A percentile compares a stretch with the other conserved stretches of the same genome.
Evolutionary conservation across 1,140 invertebrate genomes (phyloP).

Genomic region (Hyposmocoma kahamanoa): DNA sequence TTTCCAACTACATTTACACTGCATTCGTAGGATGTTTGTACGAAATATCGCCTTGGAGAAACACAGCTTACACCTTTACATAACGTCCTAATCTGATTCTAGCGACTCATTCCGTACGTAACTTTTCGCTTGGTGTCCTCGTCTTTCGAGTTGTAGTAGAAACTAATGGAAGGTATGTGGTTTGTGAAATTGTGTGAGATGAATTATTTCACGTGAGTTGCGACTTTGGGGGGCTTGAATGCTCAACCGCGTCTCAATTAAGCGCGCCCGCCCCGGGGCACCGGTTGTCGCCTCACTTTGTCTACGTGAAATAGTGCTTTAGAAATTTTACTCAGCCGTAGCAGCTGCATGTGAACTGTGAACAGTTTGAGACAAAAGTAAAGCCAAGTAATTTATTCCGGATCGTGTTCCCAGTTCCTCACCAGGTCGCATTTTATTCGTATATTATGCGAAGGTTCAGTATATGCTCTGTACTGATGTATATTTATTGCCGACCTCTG

Average conservation of each 20-base stretch:
- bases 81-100: constrained; percentile 41
- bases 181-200: constrained; percentile 19
- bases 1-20: constrained; percentile 42
- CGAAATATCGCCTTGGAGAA: constrained; percentile 44
- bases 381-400: constrained; percentile 33
- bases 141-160: constrained; percentile 12
- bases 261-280: constrained; percentile 21
- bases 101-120: constrained; percentile 28
- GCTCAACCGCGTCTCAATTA: constrained; percentile 32
- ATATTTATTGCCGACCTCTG: too few relatives aligned
- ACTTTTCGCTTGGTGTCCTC: constrained; percentile 17
- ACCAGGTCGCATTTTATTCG: background rate
- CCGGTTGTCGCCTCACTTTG: constrained; percentile 24
- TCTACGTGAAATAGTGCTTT: constrained; percentile 33
- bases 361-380: constrained; percentile 42
- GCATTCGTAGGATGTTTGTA: constrained; percentile 40
- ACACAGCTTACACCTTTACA: too few relatives aligned
- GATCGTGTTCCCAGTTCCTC: constrained; percentile 30
- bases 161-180: constrained; percentile 24
- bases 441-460: constrained; percentile 9
- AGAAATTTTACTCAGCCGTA: constrained; percentile 24
- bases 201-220: constrained; percentile 25
- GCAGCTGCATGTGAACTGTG: constrained; percentile 28
- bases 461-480: too few relatives aligned
- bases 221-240: constrained; percentile 16